phyloP scores from a whole-genome alignment of 2,113 vertebrate species.

The Symphodus melops region DNA sequence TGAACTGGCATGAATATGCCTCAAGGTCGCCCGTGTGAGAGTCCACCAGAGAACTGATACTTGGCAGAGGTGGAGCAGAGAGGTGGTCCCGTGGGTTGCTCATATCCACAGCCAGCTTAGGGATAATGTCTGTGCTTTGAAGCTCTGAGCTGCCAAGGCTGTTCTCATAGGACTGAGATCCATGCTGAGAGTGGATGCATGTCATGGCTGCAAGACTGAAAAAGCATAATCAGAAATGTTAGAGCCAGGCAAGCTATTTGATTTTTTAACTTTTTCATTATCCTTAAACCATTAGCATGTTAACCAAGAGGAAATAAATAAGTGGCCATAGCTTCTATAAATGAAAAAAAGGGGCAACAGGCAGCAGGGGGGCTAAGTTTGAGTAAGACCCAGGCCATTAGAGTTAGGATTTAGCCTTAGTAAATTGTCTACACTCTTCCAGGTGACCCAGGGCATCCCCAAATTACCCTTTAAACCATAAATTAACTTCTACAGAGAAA shows the following conservation, averaged over 20 bases:
- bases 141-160: slow-evolving; percentile 81
- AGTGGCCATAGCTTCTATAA: too few relatives aligned
- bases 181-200: slow-evolving; percentile 93
- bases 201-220: slow-evolving; percentile 88
- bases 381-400: too few relatives aligned
- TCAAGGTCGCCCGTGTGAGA: slow-evolving; percentile 88
- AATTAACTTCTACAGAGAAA: too few relatives aligned
- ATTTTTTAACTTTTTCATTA: background rate
- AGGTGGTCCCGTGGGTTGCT: slow-evolving; percentile 79
- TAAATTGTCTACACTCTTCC: too few relatives aligned
- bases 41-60: slow-evolving; percentile 91
- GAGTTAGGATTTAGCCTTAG: too few relatives aligned
- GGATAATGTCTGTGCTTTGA: slow-evolving; percentile 86
- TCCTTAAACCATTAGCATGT: background rate
- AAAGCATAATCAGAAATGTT: slow-evolving; percentile 9
- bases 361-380: too few relatives aligned
- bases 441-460: too few relatives aligned
- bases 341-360: too few relatives aligned
- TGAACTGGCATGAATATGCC: slow-evolving; percentile 91
- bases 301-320: background rate
- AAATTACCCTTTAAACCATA: too few relatives aligned
- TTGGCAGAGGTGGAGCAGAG: slow-evolving; percentile 86
- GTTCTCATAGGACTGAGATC: slow-evolving; percentile 86
- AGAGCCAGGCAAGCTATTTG: background rate
- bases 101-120: slow-evolving; percentile 87